phyloP scores from a whole-genome alignment of 2,113 vertebrate genomes.

The Menura novaehollandiae region DNA sequence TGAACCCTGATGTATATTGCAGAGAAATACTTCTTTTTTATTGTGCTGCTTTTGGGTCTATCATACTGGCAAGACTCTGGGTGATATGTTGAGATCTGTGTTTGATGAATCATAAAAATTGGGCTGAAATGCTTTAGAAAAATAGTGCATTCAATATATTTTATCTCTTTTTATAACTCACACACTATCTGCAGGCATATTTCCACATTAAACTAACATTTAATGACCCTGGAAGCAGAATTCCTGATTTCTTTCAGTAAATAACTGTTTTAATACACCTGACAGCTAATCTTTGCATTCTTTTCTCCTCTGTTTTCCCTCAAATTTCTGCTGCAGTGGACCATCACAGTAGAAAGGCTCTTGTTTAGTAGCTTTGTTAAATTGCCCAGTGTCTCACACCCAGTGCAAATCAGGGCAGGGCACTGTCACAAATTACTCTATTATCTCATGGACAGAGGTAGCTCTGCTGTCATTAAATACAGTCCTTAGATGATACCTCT shows the following conservation, averaged over 20 bases:
- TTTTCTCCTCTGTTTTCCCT: background rate
- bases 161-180: constrained; percentile 41
- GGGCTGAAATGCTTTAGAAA: constrained; percentile 7
- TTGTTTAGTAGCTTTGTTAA: background rate
- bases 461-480: background rate
- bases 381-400: background rate
- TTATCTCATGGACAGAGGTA: background rate
- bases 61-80: background rate
- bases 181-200: background rate
- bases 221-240: constrained; percentile 19
- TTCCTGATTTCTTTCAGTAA: constrained; percentile 25
- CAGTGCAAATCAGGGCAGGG: background rate
- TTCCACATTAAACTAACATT: constrained; percentile 33
- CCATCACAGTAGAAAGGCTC: background rate
- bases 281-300: background rate
- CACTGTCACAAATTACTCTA: background rate
- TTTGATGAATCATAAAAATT: constrained; percentile 35
- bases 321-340: background rate
- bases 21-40: constrained; percentile 30
- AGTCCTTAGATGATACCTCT: background rate
- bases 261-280: constrained; percentile 10
- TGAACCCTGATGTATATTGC: background rate
- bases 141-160: constrained; percentile 20
- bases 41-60: background rate
- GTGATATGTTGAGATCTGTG: background rate